These are phyloP conservation scores for Pagetopsis macropterus DNA, from an alignment of 2,797 vertebrate genomes.

Conservation along the genomic window DNA sequence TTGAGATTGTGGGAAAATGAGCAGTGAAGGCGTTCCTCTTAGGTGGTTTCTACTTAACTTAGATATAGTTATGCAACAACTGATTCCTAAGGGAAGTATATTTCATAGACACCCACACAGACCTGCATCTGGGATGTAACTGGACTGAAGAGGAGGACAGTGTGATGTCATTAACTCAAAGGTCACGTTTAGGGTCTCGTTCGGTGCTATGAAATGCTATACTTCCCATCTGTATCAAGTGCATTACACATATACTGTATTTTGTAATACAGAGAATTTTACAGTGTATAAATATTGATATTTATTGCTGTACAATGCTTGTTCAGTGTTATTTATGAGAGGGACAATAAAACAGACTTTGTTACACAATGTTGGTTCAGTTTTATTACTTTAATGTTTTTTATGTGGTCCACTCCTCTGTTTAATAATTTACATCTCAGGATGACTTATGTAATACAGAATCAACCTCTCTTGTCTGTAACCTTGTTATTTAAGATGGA, in stretches of 20 bases:
- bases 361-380: constrained; percentile 41
- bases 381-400: neutral
- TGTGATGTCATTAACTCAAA: constrained; percentile 26
- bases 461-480: neutral
- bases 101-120: constrained; percentile 69
- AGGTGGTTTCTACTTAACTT: constrained; percentile 72
- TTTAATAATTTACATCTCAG: constrained; percentile 37
- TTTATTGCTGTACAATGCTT: constrained; percentile 86
- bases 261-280: constrained; percentile 86
- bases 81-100: constrained; percentile 76
- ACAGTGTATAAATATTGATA: constrained; percentile 84
- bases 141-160: constrained; percentile 48
- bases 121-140: constrained; percentile 67
- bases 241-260: constrained; percentile 87
- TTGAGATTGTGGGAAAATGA: constrained; percentile 28
- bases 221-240: constrained; percentile 83
- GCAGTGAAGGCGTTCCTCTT: constrained; percentile 61
- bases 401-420: neutral
- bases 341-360: constrained; percentile 79
- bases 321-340: constrained; percentile 88
- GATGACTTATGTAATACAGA: constrained; percentile 22
- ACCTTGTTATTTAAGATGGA: constrained; percentile 1
- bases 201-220: constrained; percentile 76
- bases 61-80: constrained; percentile 84
- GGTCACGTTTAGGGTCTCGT: constrained; percentile 52